Base-by-base conservation (phyloP, 2,888 invertebrate species). In the Torymus tubicola region DNA sequence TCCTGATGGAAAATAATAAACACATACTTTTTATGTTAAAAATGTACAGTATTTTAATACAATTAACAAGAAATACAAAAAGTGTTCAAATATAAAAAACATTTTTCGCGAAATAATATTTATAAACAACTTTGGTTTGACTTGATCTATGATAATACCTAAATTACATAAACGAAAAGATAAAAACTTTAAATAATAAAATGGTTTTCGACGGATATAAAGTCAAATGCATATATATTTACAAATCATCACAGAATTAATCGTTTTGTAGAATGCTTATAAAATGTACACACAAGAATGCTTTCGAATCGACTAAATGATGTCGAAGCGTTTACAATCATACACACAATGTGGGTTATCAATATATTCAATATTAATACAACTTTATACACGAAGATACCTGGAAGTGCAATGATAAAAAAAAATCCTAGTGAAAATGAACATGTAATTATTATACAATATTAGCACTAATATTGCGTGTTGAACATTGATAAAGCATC, bases 201-300 rank as follows among this genome's bases (percentile, higher is more conserved):
- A 42, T n/a, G 18, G 1, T 63, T 24, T 53, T 64, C 18, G 16
- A 24, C 57, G 24, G 16, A 64, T 10, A 64, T 71, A 65, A 58
- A 61, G 50, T 31, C 42, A 64, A 16, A 14, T 55, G 70, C 52
- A 50, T 58, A 52, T 68, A 79, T 80, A 76, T 72, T 80, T 76
- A 70, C 67, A 76, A 74, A 72, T 63, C 18, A 80, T 76, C 80
- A 80, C 75, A 76, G 75, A 80, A 80, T 61, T 53, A 71, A 63
- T 72, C 14, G 50, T 70, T 12, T 60, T 64, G n/a, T 21, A 24
- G 72, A 68, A 58, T 13, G 18, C 21, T 58, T 72, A 57, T 77
- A 8, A 78, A 75, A 68, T 76, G 55, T 67, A 69, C 57, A 68
- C 16, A 52, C 24, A 72, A 53, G 42, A 24, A 69, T 67, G 14